These are phyloP conservation scores for Diplazon laetatorius DNA, from an alignment of 2,888 invertebrate species.

Conservation along the genomic window DNA sequence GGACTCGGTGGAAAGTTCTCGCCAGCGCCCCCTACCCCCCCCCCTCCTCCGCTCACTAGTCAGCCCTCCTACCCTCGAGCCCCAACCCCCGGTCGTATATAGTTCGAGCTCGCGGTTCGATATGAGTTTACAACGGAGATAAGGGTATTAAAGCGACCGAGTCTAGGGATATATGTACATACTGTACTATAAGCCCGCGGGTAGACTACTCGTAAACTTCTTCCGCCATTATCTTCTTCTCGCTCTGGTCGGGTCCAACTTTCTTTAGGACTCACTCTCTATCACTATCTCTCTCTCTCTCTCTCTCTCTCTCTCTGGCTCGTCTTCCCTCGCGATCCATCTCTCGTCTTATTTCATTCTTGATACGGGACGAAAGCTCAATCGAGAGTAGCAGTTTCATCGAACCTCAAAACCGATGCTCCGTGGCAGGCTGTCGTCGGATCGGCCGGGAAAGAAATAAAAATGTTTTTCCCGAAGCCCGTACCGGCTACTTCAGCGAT, in stretches of 20 bases:
- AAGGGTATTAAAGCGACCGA: constrained; percentile 72
- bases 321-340: constrained; percentile 28
- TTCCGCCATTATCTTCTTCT: constrained; percentile 54
- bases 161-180: constrained; percentile 27
- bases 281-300: constrained; percentile 72
- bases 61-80: too few relatives aligned
- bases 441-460: constrained; percentile 61
- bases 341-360: constrained; percentile 32
- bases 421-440: constrained; percentile 37
- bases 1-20: constrained; percentile 56
- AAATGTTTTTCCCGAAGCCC: constrained; percentile 46
- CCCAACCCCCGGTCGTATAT: too few relatives aligned
- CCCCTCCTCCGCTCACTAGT: not conserved
- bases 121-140: constrained; percentile 76
- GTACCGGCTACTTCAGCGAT: constrained; percentile 30
- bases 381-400: constrained; percentile 69
- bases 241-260: constrained; percentile 65
- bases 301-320: not conserved
- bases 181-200: constrained; percentile 15
- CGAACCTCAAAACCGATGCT: constrained; percentile 1
- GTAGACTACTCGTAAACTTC: constrained; percentile 70
- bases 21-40: constrained; percentile 16
- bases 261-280: constrained; percentile 79
- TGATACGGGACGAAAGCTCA: constrained; percentile 73
- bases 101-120: constrained; percentile 59